phyloP scores from a whole-genome alignment of 2,113 vertebrate species.

The Pao palembangensis region DNA sequence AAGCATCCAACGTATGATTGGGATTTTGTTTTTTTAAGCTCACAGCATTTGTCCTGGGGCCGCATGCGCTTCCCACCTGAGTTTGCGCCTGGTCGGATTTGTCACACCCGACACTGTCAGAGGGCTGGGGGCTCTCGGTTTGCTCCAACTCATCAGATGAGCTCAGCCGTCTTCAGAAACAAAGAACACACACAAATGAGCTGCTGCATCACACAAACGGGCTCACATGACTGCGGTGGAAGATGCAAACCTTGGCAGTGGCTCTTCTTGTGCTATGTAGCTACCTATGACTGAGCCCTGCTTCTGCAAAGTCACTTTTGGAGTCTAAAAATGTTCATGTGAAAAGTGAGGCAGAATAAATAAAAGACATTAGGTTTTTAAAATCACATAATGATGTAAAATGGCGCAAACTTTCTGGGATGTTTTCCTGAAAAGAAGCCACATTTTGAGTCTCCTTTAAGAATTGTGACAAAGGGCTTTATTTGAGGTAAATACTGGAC shows the following conservation, averaged over 20 bases:
- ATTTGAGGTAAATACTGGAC: constrained; percentile 25
- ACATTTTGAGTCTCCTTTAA: no score
- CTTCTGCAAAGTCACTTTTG: constrained; percentile 73
- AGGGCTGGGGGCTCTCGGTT: constrained; percentile 34
- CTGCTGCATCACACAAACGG: neutral
- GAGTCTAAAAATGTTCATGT: constrained; percentile 59
- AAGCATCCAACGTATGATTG: constrained; percentile 26
- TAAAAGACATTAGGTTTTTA: constrained; percentile 11
- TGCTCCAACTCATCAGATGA: constrained; percentile 46
- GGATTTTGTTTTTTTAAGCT: neutral
- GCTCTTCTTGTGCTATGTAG: constrained; percentile 72
- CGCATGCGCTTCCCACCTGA: constrained; percentile 52
- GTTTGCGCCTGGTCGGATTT: constrained; percentile 48
- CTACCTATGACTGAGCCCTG: constrained; percentile 79
- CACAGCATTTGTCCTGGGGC: neutral
- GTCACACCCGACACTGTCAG: constrained; percentile 43
- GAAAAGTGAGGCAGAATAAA: constrained; percentile 44
- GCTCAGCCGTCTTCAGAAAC: constrained; percentile 58
- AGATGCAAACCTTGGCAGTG: constrained; percentile 74
- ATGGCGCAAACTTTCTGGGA: neutral
- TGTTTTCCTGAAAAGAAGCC: neutral
- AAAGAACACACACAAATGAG: constrained; percentile 45
- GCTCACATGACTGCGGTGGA: neutral
- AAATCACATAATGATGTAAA: neutral
- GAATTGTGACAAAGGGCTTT: constrained; percentile 3